Evolutionary conservation across 2,113 vertebrate species (phyloP).

Genomic region (Clarias batrachus): DNA sequence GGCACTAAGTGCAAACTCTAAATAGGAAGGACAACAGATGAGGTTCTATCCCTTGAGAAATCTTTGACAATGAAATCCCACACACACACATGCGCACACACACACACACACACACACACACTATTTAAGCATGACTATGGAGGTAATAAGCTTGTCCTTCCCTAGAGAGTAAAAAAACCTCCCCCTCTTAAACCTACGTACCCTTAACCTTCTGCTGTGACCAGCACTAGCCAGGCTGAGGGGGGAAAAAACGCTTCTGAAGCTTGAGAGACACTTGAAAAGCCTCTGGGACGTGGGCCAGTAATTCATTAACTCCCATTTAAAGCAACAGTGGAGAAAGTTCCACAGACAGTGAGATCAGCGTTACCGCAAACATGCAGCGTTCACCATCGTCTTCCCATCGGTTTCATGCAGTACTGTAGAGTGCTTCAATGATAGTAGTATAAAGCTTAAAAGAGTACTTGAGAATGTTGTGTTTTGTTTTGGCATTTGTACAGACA

Average conservation of each 20-base stretch:
- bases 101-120: neutral
- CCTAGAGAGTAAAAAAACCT: conserved; percentile 9
- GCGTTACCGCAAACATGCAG: neutral
- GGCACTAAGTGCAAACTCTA: conserved; percentile 1
- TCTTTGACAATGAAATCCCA: neutral
- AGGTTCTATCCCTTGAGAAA: neutral
- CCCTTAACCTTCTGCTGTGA: conserved; percentile 12
- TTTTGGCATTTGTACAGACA: neutral
- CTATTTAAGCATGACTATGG: conserved; percentile 25
- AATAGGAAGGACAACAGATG: neutral
- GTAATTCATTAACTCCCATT: conserved; percentile 17
- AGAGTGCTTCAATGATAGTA: neutral
- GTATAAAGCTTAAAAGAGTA: neutral
- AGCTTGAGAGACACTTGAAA: conserved; percentile 2
- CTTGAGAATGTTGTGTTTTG: neutral
- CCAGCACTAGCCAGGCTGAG: conserved; percentile 24
- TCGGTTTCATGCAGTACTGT: neutral
- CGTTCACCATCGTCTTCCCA: neutral
- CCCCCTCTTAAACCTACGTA: conserved; percentile 3
- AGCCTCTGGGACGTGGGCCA: conserved; percentile 10
- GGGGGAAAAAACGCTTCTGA: neutral
- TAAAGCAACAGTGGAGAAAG: conserved; percentile 23
- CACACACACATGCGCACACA: conserved; percentile 7
- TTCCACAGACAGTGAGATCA: neutral
- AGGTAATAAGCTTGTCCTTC: conserved; percentile 41